Evolutionary conservation across 2,888 invertebrate genomes (phyloP), one percentile per base, ranked within the genome.

Genomic region (Drosophila gaucha): DNA sequence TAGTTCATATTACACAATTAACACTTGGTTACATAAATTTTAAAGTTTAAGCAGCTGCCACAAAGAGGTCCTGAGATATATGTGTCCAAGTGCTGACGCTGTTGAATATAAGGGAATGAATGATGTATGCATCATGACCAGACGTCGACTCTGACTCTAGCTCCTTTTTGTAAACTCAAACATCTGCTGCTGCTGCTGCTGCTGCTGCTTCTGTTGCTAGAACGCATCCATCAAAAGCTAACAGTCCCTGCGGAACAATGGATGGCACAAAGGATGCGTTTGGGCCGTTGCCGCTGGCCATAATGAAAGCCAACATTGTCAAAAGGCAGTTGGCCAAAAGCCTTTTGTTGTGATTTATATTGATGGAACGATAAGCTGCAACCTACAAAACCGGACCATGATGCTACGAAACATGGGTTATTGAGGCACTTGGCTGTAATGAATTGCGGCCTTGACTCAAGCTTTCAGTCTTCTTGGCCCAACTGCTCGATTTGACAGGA

Each of bases 341-440:
- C 50, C 82, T 67, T 80, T 80, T 80, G 87, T 80, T 87, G 72
- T 87, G 80, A 82, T 86, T 86, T 85, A 82, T 86, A 80, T 87
- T 86, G 80, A 85, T 80, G 57, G 67, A 76, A 16, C 72, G 77
- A 72, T 72, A 72, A 72, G 72, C 70, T 33, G 41, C 20, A 20
- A 41, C 36, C 52, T 24, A 50, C 18, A 16, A 31, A 33, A 20
- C 36, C 30, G 22, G 22, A 28, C 36, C 26, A 36, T 36, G 47
- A 6, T 44, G 54, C 54, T 51, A 12, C 43, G 30, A 57, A 44
- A 56, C 43, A 50, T 41, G 50, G 80, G 46, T 68, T 83, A 80
- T 80, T 51, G 68, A 41, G 26, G 60, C 66, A 72, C 86, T 80
- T 83, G 84, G 39, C 57, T 30, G 39, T 74, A 80, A 73, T 77